Percentiles rank a stretch among this genome's conserved stretches.
phyloP scores from a whole-genome alignment of 2,888 invertebrate species.

The Luperina testacea region DNA sequence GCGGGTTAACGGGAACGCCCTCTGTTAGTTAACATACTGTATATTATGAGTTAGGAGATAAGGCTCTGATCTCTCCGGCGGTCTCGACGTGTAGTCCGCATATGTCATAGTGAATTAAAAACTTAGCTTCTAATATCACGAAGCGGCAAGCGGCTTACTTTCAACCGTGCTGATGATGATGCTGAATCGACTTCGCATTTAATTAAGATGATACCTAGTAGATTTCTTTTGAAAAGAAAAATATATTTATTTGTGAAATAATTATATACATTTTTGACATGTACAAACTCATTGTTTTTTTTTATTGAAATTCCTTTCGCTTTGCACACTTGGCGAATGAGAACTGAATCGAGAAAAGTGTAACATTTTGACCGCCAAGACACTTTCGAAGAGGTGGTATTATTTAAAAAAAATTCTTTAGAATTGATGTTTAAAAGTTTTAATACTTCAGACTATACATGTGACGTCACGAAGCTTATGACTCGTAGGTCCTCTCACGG shows the following conservation, averaged over 20 bases:
- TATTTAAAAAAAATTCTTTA: no score
- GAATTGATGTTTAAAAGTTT: no score
- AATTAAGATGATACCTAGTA: background rate
- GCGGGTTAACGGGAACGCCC: no score
- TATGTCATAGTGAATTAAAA: background rate
- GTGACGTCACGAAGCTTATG: background rate
- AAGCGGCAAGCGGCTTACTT: no score
- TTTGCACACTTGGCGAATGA: background rate
- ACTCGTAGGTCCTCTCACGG: no score
- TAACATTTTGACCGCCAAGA: background rate
- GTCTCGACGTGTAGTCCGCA: background rate
- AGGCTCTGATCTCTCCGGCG: background rate
- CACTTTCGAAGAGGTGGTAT: background rate
- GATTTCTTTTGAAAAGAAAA: slow-evolving; percentile 1
- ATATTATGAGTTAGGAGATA: no score
- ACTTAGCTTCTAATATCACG: background rate
- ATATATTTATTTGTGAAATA: slow-evolving; percentile 3
- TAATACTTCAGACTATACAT: background rate
- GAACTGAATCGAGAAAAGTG: background rate
- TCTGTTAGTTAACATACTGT: no score
- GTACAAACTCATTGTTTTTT: background rate
- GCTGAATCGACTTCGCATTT: slow-evolving; percentile 4
- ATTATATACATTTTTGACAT: slow-evolving; percentile 5
- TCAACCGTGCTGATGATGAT: slow-evolving; percentile 2
- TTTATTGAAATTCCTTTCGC: background rate